Base-by-base conservation (phyloP, 2,113 vertebrate genomes). In the Cephalophus harveyi region DNA sequence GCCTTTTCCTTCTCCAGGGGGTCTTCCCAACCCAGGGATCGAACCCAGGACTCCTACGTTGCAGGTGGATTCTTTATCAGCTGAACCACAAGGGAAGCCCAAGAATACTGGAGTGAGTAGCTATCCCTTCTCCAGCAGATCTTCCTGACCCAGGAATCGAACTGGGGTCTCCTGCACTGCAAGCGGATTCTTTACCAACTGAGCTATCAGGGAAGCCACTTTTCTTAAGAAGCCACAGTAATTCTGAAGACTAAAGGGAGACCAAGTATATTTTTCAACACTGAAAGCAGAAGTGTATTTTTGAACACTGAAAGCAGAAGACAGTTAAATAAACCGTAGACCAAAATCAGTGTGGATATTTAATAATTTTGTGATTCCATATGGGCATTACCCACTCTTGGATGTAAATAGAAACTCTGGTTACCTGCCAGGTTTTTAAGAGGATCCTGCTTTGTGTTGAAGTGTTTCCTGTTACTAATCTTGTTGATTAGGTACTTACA, bases 91-190 rank as follows among this genome's bases (percentile, higher is more conserved):
- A 71, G n/a, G n/a, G 67, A 40, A 71, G 67, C 67, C 67, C 21
- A 40, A 23, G n/a, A 71, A 23, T 40, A 40, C n/a, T 71, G 67
- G n/a, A 40, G n/a, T 36, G 67, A 19, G n/a, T 71, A 71, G 10
- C n/a, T 40, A 6, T 71, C 19, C 5, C n/a, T 71, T 71, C 2
- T 71, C 21, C 10, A 71, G 21, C 19, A 40, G 19, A 71, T 71
- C n/a, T 40, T 71, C n/a, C n/a, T 0, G 2, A 40, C 19, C n/a
- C 10, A 71, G 21, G n/a, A 40, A 71, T 71, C 1, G 0, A 71
- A 71, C 10, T 3, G n/a, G n/a, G 10, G 67, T 71, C 67, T 71
- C 19, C 19, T 71, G 10, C n/a, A 71, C 13, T 23, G 19, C 19
- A 71, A 71, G 67, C 2, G 0, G 67, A 71, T 71, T 71, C n/a